Conservation (phyloP, 2,888 invertebrate species). For the Malthinus flaveolus region DNA sequence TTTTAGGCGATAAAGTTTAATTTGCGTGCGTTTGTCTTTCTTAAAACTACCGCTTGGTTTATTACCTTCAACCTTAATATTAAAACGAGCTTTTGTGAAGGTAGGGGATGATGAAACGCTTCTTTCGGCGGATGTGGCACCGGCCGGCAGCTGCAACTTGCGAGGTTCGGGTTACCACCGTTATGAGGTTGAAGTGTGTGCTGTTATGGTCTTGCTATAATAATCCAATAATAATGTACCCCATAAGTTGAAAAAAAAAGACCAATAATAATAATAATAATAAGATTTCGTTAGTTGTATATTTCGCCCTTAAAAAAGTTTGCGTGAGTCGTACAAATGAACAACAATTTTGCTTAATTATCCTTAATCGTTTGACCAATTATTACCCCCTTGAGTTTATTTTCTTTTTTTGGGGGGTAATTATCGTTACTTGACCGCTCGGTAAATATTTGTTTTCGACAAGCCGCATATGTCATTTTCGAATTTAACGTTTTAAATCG, state of each 20-base stretch:
- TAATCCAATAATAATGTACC: conserved; percentile 20
- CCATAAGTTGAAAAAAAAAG: conserved; percentile 19
- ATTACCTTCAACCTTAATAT: conserved; percentile 6
- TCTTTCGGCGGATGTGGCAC: conserved; percentile 34
- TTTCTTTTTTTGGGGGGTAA: too few species aligned
- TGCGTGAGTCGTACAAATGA: too few species aligned
- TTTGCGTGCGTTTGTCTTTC: conserved; percentile 13
- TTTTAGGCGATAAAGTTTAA: conserved; percentile 2
- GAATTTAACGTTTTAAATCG: neutral
- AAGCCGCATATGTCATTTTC: too few species aligned
- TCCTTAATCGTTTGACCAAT: too few species aligned
- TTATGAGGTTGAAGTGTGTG: conserved; percentile 19
- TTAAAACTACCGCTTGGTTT: conserved; percentile 13
- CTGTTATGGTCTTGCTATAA: conserved; percentile 12
- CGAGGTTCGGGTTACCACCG: conserved; percentile 28
- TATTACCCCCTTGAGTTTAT: too few species aligned
- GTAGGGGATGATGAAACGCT: conserved; percentile 27
- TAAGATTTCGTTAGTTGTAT: neutral
- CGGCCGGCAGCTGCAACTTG: conserved; percentile 34
- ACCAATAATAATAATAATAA: conserved; percentile 22
- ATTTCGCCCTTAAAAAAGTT: too few species aligned
- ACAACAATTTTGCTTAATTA: too few species aligned
- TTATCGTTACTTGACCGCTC: too few species aligned
- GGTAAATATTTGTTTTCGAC: too few species aligned
- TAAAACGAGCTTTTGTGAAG: conserved; percentile 12